Percentiles rank a stretch among this genome's conserved stretches.
phyloP scores from a whole-genome alignment of 1,140 invertebrate species.

The Diorhabda sublineata region DNA sequence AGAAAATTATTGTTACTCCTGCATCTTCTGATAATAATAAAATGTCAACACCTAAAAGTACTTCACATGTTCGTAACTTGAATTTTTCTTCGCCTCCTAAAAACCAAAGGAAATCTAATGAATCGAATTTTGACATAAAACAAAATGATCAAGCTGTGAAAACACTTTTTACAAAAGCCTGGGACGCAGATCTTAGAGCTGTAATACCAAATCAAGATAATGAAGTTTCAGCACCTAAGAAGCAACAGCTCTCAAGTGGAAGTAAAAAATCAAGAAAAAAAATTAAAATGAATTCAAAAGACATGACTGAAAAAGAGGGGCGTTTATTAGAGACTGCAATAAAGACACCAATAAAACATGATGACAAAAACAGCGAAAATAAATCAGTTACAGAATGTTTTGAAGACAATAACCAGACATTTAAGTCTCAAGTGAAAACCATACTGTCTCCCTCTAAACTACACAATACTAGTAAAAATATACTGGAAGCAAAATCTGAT shows the following conservation, averaged over 20 bases:
- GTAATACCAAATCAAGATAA: not conserved
- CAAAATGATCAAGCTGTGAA: conserved; percentile 26
- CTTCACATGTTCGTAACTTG: conserved; percentile 34
- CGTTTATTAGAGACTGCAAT: conserved; percentile 10
- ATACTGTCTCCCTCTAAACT: conserved; percentile 4
- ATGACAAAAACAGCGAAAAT: not conserved
- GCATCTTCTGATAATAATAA: not conserved
- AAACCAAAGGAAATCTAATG: conserved; percentile 2
- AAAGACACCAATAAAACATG: conserved; percentile 4
- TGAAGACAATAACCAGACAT: not conserved
- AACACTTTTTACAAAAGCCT: conserved; percentile 20
- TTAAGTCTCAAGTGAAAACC: not conserved
- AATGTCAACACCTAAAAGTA: conserved; percentile 28
- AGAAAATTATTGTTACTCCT: not conserved
- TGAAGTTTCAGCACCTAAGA: not conserved
- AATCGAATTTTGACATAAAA: too few species aligned
- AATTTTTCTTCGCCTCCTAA: conserved; percentile 35
- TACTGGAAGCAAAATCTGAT: not conserved
- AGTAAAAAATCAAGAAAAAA: conserved; percentile 5
- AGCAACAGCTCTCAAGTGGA: not conserved
- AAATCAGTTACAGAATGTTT: not conserved
- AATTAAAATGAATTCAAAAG: not conserved
- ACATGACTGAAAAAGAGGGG: not conserved
- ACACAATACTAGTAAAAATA: conserved; percentile 8
- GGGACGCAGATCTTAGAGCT: conserved; percentile 26